phyloP scores from a whole-genome alignment of 2,797 vertebrate genomes.

The Pipistrellus nathusii region DNA sequence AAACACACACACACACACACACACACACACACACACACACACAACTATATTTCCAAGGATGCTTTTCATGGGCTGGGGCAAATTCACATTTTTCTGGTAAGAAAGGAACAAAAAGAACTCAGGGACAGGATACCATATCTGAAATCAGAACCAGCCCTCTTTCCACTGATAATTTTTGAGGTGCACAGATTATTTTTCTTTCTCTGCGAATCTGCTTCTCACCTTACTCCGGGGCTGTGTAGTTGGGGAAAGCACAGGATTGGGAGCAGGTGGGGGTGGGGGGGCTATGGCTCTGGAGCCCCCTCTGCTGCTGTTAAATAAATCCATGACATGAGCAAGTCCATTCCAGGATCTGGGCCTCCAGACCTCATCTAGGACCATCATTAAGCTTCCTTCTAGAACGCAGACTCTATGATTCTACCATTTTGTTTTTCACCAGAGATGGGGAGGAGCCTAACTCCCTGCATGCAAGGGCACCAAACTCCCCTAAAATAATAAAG shows the following conservation, averaged over 20 bases:
- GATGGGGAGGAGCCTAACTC: not conserved
- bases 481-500: constrained; percentile 76
- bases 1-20: no score
- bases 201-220: not conserved
- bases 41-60: not conserved
- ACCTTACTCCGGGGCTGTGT: no score
- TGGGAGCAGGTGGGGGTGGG: not conserved
- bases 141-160: not conserved
- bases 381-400: constrained; percentile 72
- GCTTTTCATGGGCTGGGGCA: no score
- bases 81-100: not conserved
- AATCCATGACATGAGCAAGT: constrained; percentile 40
- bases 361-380: constrained; percentile 66
- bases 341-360: constrained; percentile 50
- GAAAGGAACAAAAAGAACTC: not conserved
- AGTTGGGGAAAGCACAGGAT: not conserved
- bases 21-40: no score
- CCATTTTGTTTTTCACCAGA: constrained; percentile 47
- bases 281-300: not conserved
- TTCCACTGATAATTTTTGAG: not conserved
- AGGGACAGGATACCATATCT: no score
- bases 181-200: not conserved
- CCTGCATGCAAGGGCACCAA: constrained; percentile 65
- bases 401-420: constrained; percentile 69
- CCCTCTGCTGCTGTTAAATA: constrained; percentile 52